phyloP scores from a whole-genome alignment of 2,888 invertebrate genomes.

The Drosophila paucipuncta region DNA sequence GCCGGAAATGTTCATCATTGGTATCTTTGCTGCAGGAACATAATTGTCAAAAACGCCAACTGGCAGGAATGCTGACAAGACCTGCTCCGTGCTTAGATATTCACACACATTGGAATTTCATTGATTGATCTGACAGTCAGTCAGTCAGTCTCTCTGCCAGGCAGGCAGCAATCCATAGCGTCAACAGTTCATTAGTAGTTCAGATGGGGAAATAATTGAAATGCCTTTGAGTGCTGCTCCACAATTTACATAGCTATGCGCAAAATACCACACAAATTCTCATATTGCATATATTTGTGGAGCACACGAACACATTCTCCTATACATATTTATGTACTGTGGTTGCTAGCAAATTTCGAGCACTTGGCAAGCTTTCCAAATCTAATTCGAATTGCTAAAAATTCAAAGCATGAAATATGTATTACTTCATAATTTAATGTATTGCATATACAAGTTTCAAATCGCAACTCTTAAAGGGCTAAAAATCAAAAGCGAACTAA shows the following conservation, averaged over 20 bases:
- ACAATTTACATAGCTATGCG: constrained; percentile 35
- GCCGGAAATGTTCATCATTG: constrained; percentile 27
- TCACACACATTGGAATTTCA: constrained; percentile 73
- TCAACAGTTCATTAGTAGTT: constrained; percentile 56
- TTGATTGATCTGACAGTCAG: constrained; percentile 59
- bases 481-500: not conserved
- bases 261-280: constrained; percentile 8
- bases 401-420: not conserved
- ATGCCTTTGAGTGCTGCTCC: constrained; percentile 38
- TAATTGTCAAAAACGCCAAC: constrained; percentile 37
- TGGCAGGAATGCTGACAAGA: constrained; percentile 26
- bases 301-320: not conserved
- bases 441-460: not conserved
- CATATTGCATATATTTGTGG: constrained; percentile 12
- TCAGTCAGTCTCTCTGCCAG: not conserved
- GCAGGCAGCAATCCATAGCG: constrained; percentile 4
- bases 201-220: constrained; percentile 63
- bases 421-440: not conserved
- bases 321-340: not conserved
- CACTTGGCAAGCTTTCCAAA: not conserved
- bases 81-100: constrained; percentile 36
- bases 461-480: not conserved
- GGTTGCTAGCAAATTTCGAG: not conserved
- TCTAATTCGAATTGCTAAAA: not conserved
- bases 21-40: constrained; percentile 33